These are phyloP conservation scores for Porphyrio hochstetteri DNA, from an alignment of 2,113 vertebrate genomes.

Conservation along the genomic window DNA sequence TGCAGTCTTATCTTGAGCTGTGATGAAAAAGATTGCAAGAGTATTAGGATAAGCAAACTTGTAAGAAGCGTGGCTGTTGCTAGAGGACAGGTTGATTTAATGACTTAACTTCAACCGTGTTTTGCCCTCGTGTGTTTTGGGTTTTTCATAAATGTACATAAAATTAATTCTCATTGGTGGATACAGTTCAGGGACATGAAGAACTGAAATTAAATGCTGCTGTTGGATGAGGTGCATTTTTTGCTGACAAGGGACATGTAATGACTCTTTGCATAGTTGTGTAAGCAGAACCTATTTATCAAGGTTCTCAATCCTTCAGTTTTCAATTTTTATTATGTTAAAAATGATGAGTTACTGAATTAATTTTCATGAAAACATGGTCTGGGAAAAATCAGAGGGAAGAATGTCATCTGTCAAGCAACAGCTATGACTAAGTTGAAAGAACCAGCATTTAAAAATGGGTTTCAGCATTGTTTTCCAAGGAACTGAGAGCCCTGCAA, in stretches of 20 bases:
- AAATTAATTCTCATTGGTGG: background rate
- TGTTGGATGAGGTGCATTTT: background rate
- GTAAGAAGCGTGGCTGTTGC: background rate
- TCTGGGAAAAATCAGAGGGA: background rate
- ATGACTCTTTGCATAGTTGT: background rate
- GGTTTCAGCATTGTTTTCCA: background rate
- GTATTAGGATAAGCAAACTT: background rate
- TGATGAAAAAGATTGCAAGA: background rate
- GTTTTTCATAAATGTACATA: background rate
- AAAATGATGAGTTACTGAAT: background rate
- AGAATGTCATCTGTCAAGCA: background rate
- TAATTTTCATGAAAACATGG: background rate
- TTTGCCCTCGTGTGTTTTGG: background rate
- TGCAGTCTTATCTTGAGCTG: background rate
- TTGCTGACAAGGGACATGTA: background rate
- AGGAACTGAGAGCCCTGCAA: background rate
- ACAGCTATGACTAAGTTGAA: background rate
- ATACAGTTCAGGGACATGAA: background rate
- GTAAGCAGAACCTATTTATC: background rate
- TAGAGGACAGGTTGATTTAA: background rate
- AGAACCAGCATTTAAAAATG: background rate
- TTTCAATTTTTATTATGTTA: background rate
- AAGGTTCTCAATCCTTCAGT: background rate
- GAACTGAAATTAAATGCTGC: background rate
- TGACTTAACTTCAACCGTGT: background rate